Conservation (phyloP, 1,140 invertebrate species). For the Ectropis grisescens region DNA sequence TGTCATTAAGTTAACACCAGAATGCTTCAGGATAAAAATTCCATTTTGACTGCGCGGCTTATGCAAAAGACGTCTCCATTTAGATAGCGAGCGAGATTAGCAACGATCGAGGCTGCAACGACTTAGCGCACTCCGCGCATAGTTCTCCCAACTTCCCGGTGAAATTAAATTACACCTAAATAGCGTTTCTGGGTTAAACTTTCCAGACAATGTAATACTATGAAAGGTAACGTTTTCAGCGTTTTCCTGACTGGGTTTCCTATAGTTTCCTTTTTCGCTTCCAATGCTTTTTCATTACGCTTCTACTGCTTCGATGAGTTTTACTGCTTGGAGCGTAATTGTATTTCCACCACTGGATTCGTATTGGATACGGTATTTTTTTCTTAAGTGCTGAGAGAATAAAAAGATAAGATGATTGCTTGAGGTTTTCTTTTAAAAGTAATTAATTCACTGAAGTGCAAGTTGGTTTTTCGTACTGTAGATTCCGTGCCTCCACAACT, state of each 20-base stretch:
- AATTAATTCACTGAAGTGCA: too few relatives aligned
- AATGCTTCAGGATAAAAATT: constrained; percentile 42
- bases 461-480: too few relatives aligned
- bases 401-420: too few relatives aligned
- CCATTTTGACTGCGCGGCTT: constrained; percentile 32
- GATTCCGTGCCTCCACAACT: too few relatives aligned
- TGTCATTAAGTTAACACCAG: too few relatives aligned
- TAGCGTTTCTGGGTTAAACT: constrained; percentile 44
- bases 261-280: constrained; percentile 24
- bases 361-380: too few relatives aligned
- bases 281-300: constrained; percentile 9
- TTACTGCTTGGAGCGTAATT: constrained; percentile 10
- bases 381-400: too few relatives aligned
- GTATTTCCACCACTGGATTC: constrained; percentile 11
- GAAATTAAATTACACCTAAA: constrained; percentile 52
- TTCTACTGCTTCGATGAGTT: constrained; percentile 15
- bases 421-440: too few relatives aligned
- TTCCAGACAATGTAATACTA: constrained; percentile 35
- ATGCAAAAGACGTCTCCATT: constrained; percentile 37
- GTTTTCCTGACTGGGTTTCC: constrained; percentile 22
- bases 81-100: constrained; percentile 38
- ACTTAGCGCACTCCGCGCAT: constrained; percentile 26
- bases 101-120: constrained; percentile 26
- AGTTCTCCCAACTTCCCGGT: constrained; percentile 34
- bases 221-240: constrained; percentile 27